phyloP scores from a whole-genome alignment of 2,113 vertebrate species.

The Nothocercus nigrocapillus region DNA sequence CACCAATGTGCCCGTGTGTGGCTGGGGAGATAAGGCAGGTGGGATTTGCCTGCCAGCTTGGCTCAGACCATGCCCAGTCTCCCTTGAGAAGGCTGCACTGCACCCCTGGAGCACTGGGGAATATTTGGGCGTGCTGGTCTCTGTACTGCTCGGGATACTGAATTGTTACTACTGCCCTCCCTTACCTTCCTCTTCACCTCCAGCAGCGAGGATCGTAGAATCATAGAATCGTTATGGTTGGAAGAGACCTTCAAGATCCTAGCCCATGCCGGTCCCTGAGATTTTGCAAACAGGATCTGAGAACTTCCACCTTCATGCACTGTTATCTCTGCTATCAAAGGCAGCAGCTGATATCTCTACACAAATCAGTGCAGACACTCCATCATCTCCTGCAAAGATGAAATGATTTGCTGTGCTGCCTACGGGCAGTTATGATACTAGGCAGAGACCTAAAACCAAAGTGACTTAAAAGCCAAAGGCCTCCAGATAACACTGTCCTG shows the following conservation, averaged over 20 bases:
- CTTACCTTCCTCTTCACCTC: accelerated
- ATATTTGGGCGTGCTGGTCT: accelerated
- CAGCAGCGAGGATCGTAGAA: neutral
- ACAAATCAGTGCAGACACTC: neutral
- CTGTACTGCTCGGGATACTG: accelerated
- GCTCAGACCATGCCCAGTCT: neutral
- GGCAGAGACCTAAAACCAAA: neutral
- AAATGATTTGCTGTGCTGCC: neutral
- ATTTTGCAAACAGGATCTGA: neutral
- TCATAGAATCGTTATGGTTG: too few species aligned
- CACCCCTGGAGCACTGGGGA: neutral
- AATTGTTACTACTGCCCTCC: neutral
- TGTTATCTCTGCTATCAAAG: neutral
- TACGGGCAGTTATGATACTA: neutral
- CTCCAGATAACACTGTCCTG: neutral
- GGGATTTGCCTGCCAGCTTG: neutral
- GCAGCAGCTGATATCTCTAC: neutral
- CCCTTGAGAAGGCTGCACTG: accelerated
- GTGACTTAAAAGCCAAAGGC: neutral
- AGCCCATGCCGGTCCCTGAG: neutral
- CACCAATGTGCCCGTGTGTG: neutral
- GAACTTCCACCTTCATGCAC: neutral
- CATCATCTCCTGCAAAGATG: neutral
- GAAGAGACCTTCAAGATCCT: too few species aligned
- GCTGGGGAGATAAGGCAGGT: neutral